Percentiles rank a stretch among this genome's conserved stretches.
Evolutionary conservation across 2,113 vertebrate genomes (phyloP).

Genomic region (Colius striatus): DNA sequence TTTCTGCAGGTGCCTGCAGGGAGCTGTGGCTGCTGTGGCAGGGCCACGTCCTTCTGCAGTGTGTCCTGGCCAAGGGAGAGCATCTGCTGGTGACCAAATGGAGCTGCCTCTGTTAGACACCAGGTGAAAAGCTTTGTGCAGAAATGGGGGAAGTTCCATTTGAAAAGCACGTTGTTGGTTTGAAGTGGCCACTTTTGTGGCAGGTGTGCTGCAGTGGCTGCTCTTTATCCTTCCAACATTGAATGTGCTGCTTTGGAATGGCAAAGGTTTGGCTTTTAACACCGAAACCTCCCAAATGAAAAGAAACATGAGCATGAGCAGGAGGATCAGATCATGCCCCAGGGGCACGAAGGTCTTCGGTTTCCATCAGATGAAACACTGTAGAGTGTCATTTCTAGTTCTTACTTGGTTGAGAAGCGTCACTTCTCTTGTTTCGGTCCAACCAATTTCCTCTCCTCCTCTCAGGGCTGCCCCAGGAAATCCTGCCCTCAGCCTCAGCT

Average conservation of each 20-base stretch:
- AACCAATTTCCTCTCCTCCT: background rate
- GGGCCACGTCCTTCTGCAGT: accelerated
- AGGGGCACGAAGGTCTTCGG: background rate
- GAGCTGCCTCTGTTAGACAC: background rate
- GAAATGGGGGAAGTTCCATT: background rate
- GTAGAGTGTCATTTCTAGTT: background rate
- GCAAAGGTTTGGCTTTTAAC: background rate
- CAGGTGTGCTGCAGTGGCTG: background rate
- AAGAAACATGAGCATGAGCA: background rate
- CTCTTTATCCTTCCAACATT: background rate
- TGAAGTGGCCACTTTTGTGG: background rate
- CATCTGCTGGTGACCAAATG: background rate
- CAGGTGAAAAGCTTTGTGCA: background rate
- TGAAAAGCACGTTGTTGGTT: background rate
- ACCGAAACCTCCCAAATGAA: background rate
- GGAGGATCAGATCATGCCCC: background rate
- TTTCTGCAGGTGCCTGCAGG: background rate
- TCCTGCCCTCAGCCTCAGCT: background rate
- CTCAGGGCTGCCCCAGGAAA: background rate
- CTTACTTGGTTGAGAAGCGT: background rate
- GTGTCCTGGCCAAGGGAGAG: background rate
- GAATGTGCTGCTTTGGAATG: background rate
- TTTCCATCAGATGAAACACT: background rate
- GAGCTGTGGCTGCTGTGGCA: background rate
- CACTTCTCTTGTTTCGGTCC: background rate